These are phyloP conservation scores for Tylochromis polylepis DNA, from an alignment of 2,113 vertebrate genomes.

Conservation along the genomic window DNA sequence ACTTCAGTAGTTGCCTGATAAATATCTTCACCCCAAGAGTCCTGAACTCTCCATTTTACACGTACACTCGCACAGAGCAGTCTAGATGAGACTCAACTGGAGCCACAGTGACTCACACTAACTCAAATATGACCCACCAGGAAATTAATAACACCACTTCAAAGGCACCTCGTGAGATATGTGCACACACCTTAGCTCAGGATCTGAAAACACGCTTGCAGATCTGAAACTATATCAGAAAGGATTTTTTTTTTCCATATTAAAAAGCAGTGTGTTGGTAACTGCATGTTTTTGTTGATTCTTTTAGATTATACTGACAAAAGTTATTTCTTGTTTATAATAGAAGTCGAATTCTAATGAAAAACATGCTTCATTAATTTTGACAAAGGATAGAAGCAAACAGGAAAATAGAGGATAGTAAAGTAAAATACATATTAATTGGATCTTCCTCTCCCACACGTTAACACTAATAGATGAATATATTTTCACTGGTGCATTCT, in stretches of 20 bases:
- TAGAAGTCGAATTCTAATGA: neutral
- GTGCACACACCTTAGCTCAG: neutral
- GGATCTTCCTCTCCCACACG: slow-evolving; percentile 61
- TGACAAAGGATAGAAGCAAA: neutral
- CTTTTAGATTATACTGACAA: neutral
- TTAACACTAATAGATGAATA: slow-evolving; percentile 58
- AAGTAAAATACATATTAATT: slow-evolving; percentile 60
- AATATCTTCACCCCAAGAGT: slow-evolving; percentile 11
- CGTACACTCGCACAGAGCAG: neutral
- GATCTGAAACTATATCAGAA: neutral
- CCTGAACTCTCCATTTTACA: slow-evolving; percentile 11
- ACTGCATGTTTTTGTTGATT: neutral
- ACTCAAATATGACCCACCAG: slow-evolving; percentile 60
- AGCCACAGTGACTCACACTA: slow-evolving; percentile 36
- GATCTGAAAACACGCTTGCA: neutral
- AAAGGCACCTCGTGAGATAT: slow-evolving; percentile 32
- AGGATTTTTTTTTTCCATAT: neutral
- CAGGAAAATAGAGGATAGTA: neutral
- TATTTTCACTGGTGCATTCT: slow-evolving; percentile 61
- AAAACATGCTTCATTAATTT: neutral
- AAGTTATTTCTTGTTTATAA: neutral
- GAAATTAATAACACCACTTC: slow-evolving; percentile 55
- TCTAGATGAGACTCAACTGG: slow-evolving; percentile 31
- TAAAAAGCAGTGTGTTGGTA: neutral
- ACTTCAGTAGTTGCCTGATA: neutral